These are phyloP conservation scores for Papilio polyxenes DNA, from an alignment of 1,140 invertebrate species.

Conservation along the genomic window DNA sequence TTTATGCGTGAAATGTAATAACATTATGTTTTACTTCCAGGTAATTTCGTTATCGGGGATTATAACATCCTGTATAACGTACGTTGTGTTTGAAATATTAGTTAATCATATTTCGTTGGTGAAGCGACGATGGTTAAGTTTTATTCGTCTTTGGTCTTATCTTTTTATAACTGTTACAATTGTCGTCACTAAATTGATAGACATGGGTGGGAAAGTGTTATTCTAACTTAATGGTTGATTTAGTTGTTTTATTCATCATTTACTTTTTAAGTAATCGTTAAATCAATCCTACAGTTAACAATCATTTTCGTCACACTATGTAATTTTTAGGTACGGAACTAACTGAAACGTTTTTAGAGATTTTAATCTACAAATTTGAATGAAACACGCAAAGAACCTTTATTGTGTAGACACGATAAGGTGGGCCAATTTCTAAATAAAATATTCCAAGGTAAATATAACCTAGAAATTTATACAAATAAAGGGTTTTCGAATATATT, in stretches of 20 bases:
- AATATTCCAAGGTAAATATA: constrained; percentile 3
- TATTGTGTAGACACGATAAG: background rate
- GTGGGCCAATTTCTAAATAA: background rate
- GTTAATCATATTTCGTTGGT: background rate
- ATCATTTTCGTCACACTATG: background rate
- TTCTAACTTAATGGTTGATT: background rate
- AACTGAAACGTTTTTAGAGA: background rate
- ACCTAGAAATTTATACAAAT: constrained; percentile 19
- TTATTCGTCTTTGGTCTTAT: background rate
- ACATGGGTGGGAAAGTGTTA: background rate
- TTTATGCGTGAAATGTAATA: constrained; percentile 17
- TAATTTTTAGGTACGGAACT: background rate
- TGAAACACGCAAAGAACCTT: background rate
- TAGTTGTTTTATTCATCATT: background rate
- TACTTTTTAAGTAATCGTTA: background rate
- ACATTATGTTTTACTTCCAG: constrained; percentile 21
- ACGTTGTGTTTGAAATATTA: background rate
- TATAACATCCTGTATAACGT: background rate
- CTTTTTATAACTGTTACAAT: background rate
- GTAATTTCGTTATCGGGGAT: constrained; percentile 12
- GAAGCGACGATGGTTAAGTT: background rate
- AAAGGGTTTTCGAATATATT: constrained; percentile 10
- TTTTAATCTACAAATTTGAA: constrained; percentile 13
- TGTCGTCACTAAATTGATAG: background rate
- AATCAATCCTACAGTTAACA: background rate